Base-by-base conservation (phyloP, 2,113 vertebrate species). In the Rynchops niger region DNA sequence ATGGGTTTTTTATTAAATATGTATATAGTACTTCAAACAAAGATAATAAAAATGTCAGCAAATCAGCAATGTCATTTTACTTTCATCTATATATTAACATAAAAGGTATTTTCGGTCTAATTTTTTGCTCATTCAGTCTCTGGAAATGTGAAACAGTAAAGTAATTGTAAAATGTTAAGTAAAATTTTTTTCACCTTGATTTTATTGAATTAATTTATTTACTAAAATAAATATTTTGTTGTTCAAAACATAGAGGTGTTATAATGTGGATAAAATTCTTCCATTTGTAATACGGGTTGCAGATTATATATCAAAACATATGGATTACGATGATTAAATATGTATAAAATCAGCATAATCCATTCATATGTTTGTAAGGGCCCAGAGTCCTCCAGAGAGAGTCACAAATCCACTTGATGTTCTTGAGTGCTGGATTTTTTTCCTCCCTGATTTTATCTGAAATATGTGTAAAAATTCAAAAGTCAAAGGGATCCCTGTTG, bases 321-420 rank as follows among this genome's bases (percentile, higher is more conserved):
- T 0, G 6, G 93, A 97, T 97, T 96, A 91, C 0, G 0, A 45
- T 87, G 88, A 97, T 96, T 96, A 97, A 95, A 95, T 96, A 96
- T 95, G 96, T 97, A 96, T 96, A 97, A 95, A 97, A 96, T 95
- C 93, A 94, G 73, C 93, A 88, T 97, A 94, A 96, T 93, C 93
- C 88, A 93, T 82, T 81, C 78, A 86, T 45, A 95, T 92, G 83
- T 88, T 93, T 91, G 80, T 95, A 95, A 92, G 91, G 92, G 59
- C 65, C 52, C 70, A 82, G 81, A 71, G 72, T 71, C 84, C 74
- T 97, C 86, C 63, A 96, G 73, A 95, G 93, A 96, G 71, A 95
- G 63, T 91, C 82, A 89, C 72, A 95, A 73, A 93, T 97, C 94
- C 93, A 94, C 94, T 97, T 93, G 95, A 94, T 96, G 91, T 88